These are phyloP conservation scores for Hexactinellida sp. DNA, from an alignment of 37 sponge, comb jelly and placozoan species.

Conservation along the genomic window DNA sequence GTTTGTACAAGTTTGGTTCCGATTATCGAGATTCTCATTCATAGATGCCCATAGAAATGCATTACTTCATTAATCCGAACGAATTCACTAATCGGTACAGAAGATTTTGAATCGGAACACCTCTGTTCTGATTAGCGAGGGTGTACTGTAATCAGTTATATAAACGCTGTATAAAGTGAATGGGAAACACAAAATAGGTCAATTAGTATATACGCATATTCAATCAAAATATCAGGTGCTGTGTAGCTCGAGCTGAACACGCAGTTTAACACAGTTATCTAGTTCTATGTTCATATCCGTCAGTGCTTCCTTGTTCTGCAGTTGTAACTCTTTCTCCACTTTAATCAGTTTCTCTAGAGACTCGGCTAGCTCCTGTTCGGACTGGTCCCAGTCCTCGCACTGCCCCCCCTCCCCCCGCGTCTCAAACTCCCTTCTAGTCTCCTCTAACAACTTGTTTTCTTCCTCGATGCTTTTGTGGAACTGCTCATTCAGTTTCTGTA, in stretches of 20 bases:
- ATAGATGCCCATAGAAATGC: no score
- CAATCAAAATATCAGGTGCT: not conserved
- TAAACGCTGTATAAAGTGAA: constrained; percentile 5
- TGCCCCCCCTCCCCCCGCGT: not conserved
- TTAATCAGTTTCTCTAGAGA: constrained; percentile 1
- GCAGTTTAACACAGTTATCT: not conserved
- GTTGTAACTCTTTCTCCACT: not conserved
- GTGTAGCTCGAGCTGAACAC: not conserved
- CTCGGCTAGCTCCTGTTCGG: not conserved
- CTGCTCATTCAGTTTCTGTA: not conserved
- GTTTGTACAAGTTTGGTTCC: no score
- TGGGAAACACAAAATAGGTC: not conserved
- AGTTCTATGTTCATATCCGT: not conserved
- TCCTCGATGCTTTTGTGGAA: not conserved
- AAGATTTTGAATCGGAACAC: no score
- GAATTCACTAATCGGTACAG: no score
- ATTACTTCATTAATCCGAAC: no score
- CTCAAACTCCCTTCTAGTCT: not conserved
- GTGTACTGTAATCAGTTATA: no score
- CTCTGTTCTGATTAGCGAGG: no score
- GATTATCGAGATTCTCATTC: no score
- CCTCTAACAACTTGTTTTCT: not conserved
- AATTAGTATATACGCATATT: not conserved
- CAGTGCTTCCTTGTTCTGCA: constrained; percentile 3
- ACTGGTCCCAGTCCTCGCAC: not conserved